Base-by-base conservation (phyloP, 2,113 vertebrate genomes). In the Hymenochirus boettgeri region DNA sequence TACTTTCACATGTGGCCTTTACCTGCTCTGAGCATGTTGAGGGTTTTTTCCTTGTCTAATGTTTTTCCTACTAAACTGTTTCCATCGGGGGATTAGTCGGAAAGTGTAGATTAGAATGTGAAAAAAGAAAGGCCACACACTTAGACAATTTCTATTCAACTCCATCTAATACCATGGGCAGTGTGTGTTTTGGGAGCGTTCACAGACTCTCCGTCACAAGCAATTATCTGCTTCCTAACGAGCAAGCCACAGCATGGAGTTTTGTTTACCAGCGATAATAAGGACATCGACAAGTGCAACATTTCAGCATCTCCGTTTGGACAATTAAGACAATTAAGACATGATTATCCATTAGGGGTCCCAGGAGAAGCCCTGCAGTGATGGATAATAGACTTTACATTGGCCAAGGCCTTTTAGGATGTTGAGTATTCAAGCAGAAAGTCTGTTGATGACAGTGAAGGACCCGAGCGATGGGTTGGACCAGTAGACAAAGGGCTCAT, bases 311-410 rank as follows among this genome's bases (percentile, higher is more conserved):
- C 57, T 65, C 56, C 56, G 57, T 53, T 47, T 65, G 62, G 56
- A 65, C 53, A 65, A 65, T 65, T 64, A 55, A 64, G 62, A 64
- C 62, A 64, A 64, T 64, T 57, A 65, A 65, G 62, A 57, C 26
- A 33, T 65, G 53, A 65, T 65, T 65, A 65, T 65, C 62, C 62
- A 45, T 52, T 48, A 47, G 62, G 62, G 62, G 62, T 56, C 62
- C 39, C 35, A 2, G 25, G 54, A 33, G 27, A 47, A 42, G 18
- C 19, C 62, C 62, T 39, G 54, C 21, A 24, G 53, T 35, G 62
- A 65, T 19, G 26, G 2, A 65, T 53, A 65, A 57, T 47, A 42
- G 18, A 15, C 27, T 29, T 65, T 53, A 47, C 37, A 65, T 47
- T 65, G 53, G 56, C 62, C 52, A 45, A 55, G 52, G 31, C n/a